phyloP scores from a whole-genome alignment of 2,888 invertebrate species.

The Nineta flava region DNA sequence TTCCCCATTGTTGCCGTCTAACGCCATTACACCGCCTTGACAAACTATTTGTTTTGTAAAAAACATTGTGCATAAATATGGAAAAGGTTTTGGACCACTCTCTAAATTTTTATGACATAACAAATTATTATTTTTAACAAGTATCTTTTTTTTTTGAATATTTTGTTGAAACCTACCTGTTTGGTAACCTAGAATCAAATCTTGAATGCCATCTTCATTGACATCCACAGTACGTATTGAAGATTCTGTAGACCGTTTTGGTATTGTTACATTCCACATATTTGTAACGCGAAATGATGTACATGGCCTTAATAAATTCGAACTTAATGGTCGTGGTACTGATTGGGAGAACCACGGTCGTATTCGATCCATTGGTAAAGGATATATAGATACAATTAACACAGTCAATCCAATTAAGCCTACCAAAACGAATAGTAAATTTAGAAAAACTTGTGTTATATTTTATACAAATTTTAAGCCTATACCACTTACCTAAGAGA shows the following conservation, averaged over 20 bases:
- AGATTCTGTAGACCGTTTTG: conserved; percentile 56
- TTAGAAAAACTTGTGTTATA: background rate
- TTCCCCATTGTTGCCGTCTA: conserved; percentile 55
- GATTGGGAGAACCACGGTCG: conserved; percentile 37
- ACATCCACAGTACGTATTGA: conserved; percentile 54
- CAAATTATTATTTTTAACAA: too few relatives aligned
- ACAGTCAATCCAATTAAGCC: conserved; percentile 46
- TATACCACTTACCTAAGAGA: conserved; percentile 29
- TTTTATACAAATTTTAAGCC: background rate
- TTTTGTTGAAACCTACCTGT: conserved; percentile 36
- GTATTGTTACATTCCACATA: conserved; percentile 51
- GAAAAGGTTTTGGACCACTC: conserved; percentile 5
- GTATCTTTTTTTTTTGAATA: too few relatives aligned
- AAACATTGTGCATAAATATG: conserved; percentile 44
- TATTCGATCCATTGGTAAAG: conserved; percentile 41
- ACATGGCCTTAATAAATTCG: conserved; percentile 36
- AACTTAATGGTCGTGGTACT: conserved; percentile 14
- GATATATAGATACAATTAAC: conserved; percentile 45
- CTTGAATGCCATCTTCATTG: conserved; percentile 51
- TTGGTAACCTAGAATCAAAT: conserved; percentile 61
- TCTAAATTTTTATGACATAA: background rate
- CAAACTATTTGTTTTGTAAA: conserved; percentile 49
- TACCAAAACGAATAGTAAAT: conserved; percentile 18
- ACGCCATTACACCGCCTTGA: conserved; percentile 56
- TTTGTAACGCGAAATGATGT: conserved; percentile 38